A percentile compares a stretch with the other conserved stretches of the same genome.
Evolutionary conservation across 2,888 invertebrate genomes (phyloP).

Genomic region (Noctua janthe): DNA sequence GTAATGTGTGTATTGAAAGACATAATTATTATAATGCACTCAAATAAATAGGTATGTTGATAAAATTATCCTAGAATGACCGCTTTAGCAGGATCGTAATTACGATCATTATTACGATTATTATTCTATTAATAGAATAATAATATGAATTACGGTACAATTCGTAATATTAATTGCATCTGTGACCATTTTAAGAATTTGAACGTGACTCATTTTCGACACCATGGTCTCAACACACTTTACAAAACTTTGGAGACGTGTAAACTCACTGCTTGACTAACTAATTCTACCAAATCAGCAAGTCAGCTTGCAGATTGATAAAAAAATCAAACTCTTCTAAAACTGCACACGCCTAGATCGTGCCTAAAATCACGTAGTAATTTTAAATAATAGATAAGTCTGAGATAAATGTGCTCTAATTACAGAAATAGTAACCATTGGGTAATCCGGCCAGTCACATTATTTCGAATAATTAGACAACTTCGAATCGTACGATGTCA

Average conservation of each 20-base stretch:
- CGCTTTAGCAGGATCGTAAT: not conserved
- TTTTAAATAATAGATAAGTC: conserved; percentile 34
- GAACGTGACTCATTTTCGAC: not conserved
- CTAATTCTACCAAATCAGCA: not conserved
- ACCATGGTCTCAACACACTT: not conserved
- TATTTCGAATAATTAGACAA: conserved; percentile 22
- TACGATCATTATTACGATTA: too few relatives aligned
- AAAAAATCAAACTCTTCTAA: not conserved
- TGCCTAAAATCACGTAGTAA: conserved; percentile 48
- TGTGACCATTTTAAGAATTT: not conserved
- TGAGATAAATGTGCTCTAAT: conserved; percentile 15
- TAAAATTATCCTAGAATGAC: not conserved
- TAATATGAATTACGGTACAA: not conserved
- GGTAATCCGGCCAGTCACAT: conserved; percentile 26
- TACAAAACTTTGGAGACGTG: not conserved
- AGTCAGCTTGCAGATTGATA: not conserved
- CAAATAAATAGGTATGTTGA: not conserved
- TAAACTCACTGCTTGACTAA: not conserved
- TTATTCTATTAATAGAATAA: too few relatives aligned
- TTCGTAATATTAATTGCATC: not conserved
- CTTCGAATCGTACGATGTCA: conserved; percentile 11
- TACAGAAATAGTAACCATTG: conserved; percentile 33
- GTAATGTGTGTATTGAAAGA: not conserved
- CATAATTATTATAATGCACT: not conserved
- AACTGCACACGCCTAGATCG: conserved; percentile 32